phyloP scores from a whole-genome alignment of 2,113 vertebrate genomes.

The Australoheros scitulus region DNA sequence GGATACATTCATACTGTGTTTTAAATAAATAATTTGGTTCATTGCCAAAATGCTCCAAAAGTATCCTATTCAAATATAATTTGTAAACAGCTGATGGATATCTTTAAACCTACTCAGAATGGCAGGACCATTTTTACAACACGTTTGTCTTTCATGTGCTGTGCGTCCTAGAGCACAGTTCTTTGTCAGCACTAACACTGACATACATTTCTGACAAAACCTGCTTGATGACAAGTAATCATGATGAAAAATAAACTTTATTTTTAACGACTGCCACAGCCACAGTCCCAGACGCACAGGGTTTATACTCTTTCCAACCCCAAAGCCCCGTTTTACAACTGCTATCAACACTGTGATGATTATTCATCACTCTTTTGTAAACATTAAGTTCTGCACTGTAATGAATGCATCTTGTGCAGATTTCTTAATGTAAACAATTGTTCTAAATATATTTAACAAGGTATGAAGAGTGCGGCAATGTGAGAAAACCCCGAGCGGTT shows the following conservation, averaged over 20 bases:
- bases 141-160: conserved; percentile 6
- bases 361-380: conserved; percentile 39
- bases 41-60: not conserved
- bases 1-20: not conserved
- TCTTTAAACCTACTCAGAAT: not conserved
- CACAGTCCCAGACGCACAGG: not conserved
- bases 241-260: conserved; percentile 17
- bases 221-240: conserved; percentile 5
- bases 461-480: conserved; percentile 40
- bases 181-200: not conserved
- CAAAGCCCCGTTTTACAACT: not conserved
- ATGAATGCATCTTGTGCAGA: not conserved
- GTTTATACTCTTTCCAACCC: not conserved
- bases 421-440: conserved; percentile 16
- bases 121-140: not conserved
- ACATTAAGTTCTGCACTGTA: conserved; percentile 6
- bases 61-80: not conserved
- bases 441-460: conserved; percentile 45
- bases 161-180: not conserved
- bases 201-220: not conserved
- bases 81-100: not conserved
- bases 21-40: not conserved
- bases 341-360: conserved; percentile 7
- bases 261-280: not conserved
- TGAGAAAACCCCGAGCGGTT: conserved; percentile 22